phyloP scores from a whole-genome alignment of 2,113 vertebrate genomes.

The Erythrocercus mccallii region DNA sequence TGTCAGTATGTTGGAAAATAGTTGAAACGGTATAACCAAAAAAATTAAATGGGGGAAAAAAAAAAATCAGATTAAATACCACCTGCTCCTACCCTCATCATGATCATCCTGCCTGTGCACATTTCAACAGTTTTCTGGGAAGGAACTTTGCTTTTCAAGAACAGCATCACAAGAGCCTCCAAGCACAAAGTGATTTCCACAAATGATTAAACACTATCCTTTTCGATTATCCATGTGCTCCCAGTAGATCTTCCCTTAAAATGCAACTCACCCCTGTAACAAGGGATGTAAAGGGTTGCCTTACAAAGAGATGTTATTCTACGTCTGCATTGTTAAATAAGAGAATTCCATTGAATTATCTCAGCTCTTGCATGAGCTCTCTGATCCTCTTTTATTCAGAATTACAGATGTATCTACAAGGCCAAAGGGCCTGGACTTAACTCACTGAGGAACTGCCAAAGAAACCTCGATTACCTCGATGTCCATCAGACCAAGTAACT shows the following conservation, averaged over 20 bases:
- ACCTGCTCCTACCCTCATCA: not conserved
- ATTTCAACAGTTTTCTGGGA: not conserved
- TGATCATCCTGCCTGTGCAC: not conserved
- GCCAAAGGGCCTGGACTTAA: not conserved
- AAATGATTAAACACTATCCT: not conserved
- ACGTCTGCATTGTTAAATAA: not conserved
- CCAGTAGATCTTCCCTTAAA: not conserved
- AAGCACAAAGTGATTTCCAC: not conserved
- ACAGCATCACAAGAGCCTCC: not conserved
- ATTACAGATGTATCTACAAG: not conserved
- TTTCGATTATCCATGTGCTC: not conserved
- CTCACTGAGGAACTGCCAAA: not conserved
- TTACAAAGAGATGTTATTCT: not conserved
- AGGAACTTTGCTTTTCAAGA: not conserved
- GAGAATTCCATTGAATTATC: not conserved
- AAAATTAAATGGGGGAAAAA: not conserved
- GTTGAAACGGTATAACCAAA: not conserved
- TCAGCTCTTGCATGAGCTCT: not conserved
- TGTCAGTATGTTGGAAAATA: not conserved
- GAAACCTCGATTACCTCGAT: not conserved
- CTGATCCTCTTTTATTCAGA: not conserved
- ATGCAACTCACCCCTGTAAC: not conserved
- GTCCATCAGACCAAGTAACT: not conserved
- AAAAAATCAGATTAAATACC: not conserved
- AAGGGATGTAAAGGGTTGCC: not conserved